Percentiles rank a stretch among this genome's conserved stretches.
Conservation (phyloP, 2,113 vertebrate species). For the Anhinga rufa region DNA sequence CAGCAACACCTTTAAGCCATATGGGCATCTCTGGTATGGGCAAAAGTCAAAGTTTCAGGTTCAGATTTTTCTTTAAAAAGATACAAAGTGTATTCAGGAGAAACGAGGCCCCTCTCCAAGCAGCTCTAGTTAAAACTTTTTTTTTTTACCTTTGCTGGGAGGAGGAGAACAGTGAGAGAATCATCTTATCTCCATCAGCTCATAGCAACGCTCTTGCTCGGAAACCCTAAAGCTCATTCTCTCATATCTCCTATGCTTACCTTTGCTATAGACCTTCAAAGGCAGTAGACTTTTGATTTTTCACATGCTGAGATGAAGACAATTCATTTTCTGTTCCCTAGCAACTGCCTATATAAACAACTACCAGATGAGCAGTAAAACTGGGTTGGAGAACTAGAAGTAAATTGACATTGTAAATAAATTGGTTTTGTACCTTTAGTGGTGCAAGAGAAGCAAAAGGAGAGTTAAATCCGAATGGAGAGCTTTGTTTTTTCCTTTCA, state of each 20-base stretch:
- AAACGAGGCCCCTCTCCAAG: not conserved
- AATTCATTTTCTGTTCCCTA: conserved; percentile 18
- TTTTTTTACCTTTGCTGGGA: not conserved
- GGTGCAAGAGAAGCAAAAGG: not conserved
- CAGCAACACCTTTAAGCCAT: not conserved
- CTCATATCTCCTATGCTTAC: not conserved
- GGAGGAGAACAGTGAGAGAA: not conserved
- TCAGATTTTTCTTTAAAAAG: not conserved
- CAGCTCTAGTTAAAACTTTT: not conserved
- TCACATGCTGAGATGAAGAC: not conserved
- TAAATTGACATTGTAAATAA: not conserved
- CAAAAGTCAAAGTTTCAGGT: not conserved
- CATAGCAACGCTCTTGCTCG: not conserved
- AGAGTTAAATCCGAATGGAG: not conserved
- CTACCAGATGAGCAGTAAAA: not conserved
- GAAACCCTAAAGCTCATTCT: not conserved
- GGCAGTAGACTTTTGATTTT: not conserved
- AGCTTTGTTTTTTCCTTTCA: not conserved
- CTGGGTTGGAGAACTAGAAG: not conserved
- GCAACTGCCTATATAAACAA: not conserved
- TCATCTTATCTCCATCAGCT: not conserved
- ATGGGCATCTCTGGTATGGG: not conserved
- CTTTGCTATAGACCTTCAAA: not conserved
- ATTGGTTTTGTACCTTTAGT: not conserved
- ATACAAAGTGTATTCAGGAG: not conserved